These are phyloP conservation scores for Acrossocheilus fasciatus DNA, from an alignment of 2,797 vertebrate species.

Conservation along the genomic window DNA sequence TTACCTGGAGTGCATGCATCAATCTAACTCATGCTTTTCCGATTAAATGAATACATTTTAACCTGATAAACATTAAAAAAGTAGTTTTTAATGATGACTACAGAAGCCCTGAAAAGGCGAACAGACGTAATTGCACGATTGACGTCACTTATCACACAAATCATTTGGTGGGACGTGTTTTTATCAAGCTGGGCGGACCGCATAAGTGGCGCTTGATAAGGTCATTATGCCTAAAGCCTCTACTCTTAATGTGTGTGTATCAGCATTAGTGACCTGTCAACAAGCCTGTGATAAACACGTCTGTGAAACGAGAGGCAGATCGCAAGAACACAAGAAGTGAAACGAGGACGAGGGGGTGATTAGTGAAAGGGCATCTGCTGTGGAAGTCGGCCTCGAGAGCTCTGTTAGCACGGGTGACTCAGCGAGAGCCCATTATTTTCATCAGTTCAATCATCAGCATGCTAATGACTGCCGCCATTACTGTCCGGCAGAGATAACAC, in stretches of 20 bases:
- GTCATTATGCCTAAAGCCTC: constrained; percentile 54
- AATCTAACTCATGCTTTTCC: background rate
- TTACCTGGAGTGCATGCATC: background rate
- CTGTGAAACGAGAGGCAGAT: constrained; percentile 27
- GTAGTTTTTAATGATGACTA: background rate
- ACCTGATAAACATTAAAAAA: background rate
- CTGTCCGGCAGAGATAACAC: constrained; percentile 57
- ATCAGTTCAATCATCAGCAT: constrained; percentile 61
- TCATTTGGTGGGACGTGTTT: constrained; percentile 40
- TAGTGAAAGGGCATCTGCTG: constrained; percentile 60
- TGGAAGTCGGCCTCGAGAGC: constrained; percentile 51
- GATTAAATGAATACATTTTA: background rate
- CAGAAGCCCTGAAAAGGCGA: background rate
- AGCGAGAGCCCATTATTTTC: constrained; percentile 63
- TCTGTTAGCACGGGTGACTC: constrained; percentile 55
- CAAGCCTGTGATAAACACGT: constrained; percentile 54
- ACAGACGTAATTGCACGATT: constrained; percentile 38
- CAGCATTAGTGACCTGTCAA: constrained; percentile 54
- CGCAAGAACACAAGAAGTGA: constrained; percentile 27
- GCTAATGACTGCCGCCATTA: constrained; percentile 57
- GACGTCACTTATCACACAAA: constrained; percentile 38
- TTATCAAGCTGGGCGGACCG: constrained; percentile 36
- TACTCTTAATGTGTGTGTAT: constrained; percentile 51
- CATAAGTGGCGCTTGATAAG: constrained; percentile 51
- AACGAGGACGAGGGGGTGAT: constrained; percentile 58